Percentiles rank a stretch among this genome's conserved stretches.
phyloP scores from a whole-genome alignment of 2,888 invertebrate genomes.

The Zaprionus bogoriensis region DNA sequence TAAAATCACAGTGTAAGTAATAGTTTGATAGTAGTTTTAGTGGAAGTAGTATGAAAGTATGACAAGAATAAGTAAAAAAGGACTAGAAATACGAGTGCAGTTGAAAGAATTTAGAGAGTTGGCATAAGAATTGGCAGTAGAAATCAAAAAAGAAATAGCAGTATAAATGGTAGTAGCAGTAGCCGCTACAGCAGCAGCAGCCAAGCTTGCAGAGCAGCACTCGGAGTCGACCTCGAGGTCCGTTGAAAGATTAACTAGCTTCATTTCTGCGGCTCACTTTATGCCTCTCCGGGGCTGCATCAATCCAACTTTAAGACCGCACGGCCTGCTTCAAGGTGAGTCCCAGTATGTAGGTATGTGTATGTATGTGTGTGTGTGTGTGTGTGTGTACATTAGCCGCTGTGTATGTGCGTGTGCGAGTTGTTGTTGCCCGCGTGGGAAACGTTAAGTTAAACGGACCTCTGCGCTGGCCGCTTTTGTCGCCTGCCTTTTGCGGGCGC shows the following conservation, averaged over 20 bases:
- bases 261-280: constrained; percentile 3
- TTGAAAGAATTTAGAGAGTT: not conserved
- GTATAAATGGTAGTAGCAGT: not conserved
- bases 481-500: constrained; percentile 36
- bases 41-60: not conserved
- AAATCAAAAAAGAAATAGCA: not conserved
- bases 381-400: constrained; percentile 1
- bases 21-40: too few species aligned
- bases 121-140: not conserved
- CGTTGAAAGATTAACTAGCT: constrained; percentile 29
- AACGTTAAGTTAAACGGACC: constrained; percentile 75
- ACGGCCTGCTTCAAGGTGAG: constrained; percentile 27
- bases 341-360: not conserved
- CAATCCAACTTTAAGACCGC: constrained; percentile 49
- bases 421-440: constrained; percentile 63
- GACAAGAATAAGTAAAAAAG: not conserved
- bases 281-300: constrained; percentile 45
- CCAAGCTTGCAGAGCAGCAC: not conserved
- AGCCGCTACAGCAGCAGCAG: not conserved
- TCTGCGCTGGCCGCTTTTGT: constrained; percentile 62
- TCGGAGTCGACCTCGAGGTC: not conserved
- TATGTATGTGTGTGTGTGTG: constrained; percentile 18
- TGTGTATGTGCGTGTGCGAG: constrained; percentile 4
- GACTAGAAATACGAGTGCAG: not conserved
- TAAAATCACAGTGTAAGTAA: too few species aligned